Evolutionary conservation across 2,113 vertebrate species (phyloP).

Genomic region (Bungarus multicinctus): DNA sequence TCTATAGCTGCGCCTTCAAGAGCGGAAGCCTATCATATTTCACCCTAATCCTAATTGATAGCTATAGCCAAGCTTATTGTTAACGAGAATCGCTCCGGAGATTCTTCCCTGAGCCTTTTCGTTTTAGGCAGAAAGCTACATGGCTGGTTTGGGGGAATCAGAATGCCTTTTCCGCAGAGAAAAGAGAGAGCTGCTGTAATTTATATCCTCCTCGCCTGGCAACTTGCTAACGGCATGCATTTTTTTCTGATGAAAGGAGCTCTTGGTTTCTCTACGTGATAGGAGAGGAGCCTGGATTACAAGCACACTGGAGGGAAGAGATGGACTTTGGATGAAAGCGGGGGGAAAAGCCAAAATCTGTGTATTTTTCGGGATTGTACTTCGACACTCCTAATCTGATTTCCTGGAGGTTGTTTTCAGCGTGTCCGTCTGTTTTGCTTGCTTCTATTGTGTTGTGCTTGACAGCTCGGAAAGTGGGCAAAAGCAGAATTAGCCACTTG

Average conservation of each 20-base stretch:
- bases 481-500: conserved; percentile 49
- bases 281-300: conserved; percentile 31
- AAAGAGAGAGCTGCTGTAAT: conserved; percentile 9
- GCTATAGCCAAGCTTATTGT: conserved; percentile 74
- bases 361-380: conserved; percentile 28
- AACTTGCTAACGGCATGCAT: conserved; percentile 42
- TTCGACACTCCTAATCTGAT: conserved; percentile 48
- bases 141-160: conserved; percentile 30
- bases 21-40: conserved; percentile 76
- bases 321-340: conserved; percentile 54
- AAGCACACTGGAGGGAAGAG: conserved; percentile 47
- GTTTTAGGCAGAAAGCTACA: neutral
- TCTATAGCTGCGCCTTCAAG: conserved; percentile 69
- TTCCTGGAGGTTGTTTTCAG: conserved; percentile 59
- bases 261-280: neutral
- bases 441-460: conserved; percentile 60
- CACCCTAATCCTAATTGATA: conserved; percentile 78
- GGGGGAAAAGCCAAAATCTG: conserved; percentile 36
- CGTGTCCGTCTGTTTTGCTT: conserved; percentile 48
- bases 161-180: neutral
- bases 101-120: conserved; percentile 41
- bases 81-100: conserved; percentile 60
- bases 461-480: conserved; percentile 50
- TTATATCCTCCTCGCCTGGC: conserved; percentile 11
- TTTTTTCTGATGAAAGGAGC: conserved; percentile 15